Conservation (phyloP, 2,797 vertebrate genomes). For the Betta splendens region DNA sequence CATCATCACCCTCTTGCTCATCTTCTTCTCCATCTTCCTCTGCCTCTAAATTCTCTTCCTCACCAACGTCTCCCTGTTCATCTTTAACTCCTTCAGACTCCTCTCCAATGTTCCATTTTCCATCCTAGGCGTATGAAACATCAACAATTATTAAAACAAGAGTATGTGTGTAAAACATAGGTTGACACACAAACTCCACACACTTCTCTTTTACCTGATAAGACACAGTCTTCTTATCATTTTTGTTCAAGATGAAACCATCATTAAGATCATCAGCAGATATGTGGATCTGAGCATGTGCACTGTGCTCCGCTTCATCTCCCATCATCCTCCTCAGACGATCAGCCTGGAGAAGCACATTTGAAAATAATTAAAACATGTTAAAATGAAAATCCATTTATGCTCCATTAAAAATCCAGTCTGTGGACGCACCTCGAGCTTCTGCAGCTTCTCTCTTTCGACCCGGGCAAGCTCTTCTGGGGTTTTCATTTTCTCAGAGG, state of each 20-base stretch:
- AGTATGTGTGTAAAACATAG: background rate
- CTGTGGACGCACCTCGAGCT: conserved; percentile 84
- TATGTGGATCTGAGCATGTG: conserved; percentile 74
- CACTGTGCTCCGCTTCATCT: conserved; percentile 61
- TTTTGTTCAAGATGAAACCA: conserved; percentile 89
- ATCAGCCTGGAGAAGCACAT: conserved; percentile 82
- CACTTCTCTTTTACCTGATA: conserved; percentile 81
- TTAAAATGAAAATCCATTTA: background rate
- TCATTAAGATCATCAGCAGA: conserved; percentile 95
- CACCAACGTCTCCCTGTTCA: conserved; percentile 27
- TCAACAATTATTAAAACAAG: background rate
- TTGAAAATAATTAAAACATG: background rate
- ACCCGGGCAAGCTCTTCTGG: conserved; percentile 90
- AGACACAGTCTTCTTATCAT: conserved; percentile 85
- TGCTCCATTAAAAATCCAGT: background rate
- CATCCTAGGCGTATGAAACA: conserved; percentile 80
- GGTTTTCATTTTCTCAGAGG: conserved; percentile 91
- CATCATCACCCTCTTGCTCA: background rate
- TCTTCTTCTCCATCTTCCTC: conserved; percentile 34
- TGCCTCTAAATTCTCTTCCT: conserved; percentile 30
- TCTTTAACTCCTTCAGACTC: conserved; percentile 41
- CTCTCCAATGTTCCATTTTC: conserved; percentile 81
- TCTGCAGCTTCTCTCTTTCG: conserved; percentile 84
- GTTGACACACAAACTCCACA: background rate
- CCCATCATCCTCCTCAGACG: conserved; percentile 92